These are phyloP conservation scores for Eidolon helvum DNA, from an alignment of 2,113 vertebrate genomes.

Conservation along the genomic window DNA sequence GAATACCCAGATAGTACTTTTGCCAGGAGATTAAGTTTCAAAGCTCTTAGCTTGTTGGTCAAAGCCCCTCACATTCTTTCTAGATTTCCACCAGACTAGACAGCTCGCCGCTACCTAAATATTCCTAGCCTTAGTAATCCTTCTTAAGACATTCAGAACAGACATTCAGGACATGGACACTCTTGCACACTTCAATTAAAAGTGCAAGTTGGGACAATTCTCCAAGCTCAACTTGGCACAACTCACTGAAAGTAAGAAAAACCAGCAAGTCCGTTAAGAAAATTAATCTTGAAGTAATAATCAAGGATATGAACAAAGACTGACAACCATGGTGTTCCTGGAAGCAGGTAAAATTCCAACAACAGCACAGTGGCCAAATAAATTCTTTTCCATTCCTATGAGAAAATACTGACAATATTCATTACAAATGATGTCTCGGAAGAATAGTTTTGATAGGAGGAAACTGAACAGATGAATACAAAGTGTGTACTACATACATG, in stretches of 20 bases:
- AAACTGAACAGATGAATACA: too few relatives aligned
- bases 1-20: not conserved
- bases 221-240: not conserved
- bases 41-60: not conserved
- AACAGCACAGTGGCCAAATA: not conserved
- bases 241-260: not conserved
- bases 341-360: not conserved
- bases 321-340: not conserved
- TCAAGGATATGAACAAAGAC: not conserved
- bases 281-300: not conserved
- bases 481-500: too few relatives aligned
- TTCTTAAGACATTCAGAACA: not conserved
- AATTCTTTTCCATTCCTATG: not conserved
- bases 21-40: not conserved
- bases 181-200: not conserved
- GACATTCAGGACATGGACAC: not conserved
- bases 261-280: not conserved
- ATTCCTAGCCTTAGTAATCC: not conserved
- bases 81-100: not conserved
- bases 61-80: not conserved
- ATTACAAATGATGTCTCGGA: too few relatives aligned
- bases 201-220: not conserved
- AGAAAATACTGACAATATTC: too few relatives aligned
- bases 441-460: too few relatives aligned
- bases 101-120: not conserved